phyloP scores from a whole-genome alignment of 1,140 invertebrate species.

The Dolichoris vasculosae region DNA sequence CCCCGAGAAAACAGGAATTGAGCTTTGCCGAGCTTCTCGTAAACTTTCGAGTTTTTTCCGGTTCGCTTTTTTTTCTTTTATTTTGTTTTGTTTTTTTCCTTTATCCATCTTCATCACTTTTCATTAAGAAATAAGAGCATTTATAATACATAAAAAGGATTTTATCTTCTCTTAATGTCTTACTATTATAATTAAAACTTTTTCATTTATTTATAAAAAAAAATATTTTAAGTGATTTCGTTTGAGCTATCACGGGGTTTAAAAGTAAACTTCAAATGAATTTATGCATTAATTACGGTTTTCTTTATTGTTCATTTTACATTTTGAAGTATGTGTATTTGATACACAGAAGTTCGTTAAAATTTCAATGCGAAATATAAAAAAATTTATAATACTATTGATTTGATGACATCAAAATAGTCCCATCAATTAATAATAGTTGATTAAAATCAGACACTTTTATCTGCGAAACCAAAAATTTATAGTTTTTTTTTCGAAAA shows the following conservation, averaged over 20 bases:
- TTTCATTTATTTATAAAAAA: background rate
- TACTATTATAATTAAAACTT: background rate
- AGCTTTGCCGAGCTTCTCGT: background rate
- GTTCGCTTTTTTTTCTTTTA: background rate
- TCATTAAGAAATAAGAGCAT: background rate
- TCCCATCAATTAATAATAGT: no score
- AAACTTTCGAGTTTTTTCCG: background rate
- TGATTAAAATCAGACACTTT: no score
- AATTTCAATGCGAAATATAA: no score
- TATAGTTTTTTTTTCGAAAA: no score
- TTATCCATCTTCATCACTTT: background rate
- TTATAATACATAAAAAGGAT: background rate
- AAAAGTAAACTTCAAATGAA: background rate
- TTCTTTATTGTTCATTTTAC: background rate
- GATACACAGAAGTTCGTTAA: no score
- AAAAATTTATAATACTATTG: no score
- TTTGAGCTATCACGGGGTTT: no score
- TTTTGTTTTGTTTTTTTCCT: background rate
- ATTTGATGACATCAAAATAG: no score
- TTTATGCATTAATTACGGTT: background rate
- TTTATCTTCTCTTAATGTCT: background rate
- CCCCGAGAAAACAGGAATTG: background rate
- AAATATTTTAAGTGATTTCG: no score
- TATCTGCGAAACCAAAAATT: no score
- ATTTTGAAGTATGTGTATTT: no score